Conservation (phyloP, 1,140 invertebrate species). For the Pseudobourletiella spinata region DNA sequence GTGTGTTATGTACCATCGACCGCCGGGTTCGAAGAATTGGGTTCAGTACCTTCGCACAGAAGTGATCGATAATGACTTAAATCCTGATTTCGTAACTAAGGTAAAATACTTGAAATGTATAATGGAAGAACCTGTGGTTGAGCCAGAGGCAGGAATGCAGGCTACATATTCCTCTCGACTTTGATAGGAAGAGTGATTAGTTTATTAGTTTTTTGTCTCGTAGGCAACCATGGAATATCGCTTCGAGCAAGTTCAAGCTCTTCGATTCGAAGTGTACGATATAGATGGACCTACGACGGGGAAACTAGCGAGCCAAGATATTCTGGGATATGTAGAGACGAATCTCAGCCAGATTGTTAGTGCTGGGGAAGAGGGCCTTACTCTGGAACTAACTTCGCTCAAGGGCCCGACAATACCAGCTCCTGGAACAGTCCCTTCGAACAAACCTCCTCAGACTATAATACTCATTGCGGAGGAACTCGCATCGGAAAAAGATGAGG, state of each 20-base stretch:
- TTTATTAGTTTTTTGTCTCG: too few species aligned
- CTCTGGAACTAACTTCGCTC: slow-evolving; percentile 27
- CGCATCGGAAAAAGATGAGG: slow-evolving; percentile 29
- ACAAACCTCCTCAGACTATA: slow-evolving; percentile 8
- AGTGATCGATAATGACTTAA: slow-evolving; percentile 47
- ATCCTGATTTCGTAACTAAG: slow-evolving; percentile 34
- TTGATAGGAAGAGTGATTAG: too few species aligned
- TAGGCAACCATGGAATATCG: slow-evolving; percentile 38
- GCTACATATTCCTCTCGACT: too few species aligned
- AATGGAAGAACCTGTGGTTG: too few species aligned
- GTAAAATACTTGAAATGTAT: neutral
- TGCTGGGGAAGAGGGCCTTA: slow-evolving; percentile 27
- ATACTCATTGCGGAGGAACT: slow-evolving; percentile 30
- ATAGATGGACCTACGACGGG: slow-evolving; percentile 45
- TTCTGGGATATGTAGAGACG: slow-evolving; percentile 47
- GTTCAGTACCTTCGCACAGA: slow-evolving; percentile 50
- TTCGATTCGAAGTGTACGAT: slow-evolving; percentile 49
- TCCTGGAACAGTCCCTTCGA: neutral
- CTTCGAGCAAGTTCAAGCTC: slow-evolving; percentile 48
- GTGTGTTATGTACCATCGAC: slow-evolving; percentile 47
- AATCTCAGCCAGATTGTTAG: slow-evolving; percentile 45
- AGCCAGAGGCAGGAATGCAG: too few species aligned
- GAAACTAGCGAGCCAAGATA: slow-evolving; percentile 48
- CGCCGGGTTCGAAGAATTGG: slow-evolving; percentile 44
- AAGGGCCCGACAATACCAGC: slow-evolving; percentile 17